phyloP scores from a whole-genome alignment of 2,797 vertebrate genomes.

The Acropternis orthonyx region DNA sequence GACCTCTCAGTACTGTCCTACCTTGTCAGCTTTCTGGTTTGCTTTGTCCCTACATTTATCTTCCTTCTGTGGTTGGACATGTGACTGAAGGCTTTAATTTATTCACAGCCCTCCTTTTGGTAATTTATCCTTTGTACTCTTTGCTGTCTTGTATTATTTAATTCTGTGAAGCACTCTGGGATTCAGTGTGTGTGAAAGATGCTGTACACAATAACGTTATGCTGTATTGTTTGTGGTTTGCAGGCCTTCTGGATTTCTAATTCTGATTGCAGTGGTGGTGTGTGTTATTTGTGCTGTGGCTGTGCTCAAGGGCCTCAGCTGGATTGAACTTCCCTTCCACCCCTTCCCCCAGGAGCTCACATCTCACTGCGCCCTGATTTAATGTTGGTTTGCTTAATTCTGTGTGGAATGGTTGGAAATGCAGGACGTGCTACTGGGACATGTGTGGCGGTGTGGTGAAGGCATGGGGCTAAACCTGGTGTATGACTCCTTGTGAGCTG shows the following conservation, averaged over 20 bases:
- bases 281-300: background rate
- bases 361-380: background rate
- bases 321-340: background rate
- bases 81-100: slow-evolving; percentile 55
- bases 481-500: background rate
- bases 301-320: background rate
- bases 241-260: slow-evolving; percentile 38
- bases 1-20: background rate
- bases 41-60: slow-evolving; percentile 8
- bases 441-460: background rate
- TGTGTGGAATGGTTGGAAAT: background rate
- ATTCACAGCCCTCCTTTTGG: slow-evolving; percentile 23
- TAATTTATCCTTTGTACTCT: slow-evolving; percentile 60
- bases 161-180: slow-evolving; percentile 51
- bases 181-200: slow-evolving; percentile 30
- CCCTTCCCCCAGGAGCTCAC: background rate
- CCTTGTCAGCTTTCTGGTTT: background rate
- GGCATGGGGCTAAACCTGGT: background rate
- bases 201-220: slow-evolving; percentile 47
- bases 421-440: background rate
- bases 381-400: background rate
- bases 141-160: slow-evolving; percentile 55
- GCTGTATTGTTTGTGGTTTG: slow-evolving; percentile 55
- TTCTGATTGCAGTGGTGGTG: background rate
- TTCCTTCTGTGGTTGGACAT: background rate